phyloP scores from a whole-genome alignment of 1,140 invertebrate species.

The Diorhabda elongata region DNA sequence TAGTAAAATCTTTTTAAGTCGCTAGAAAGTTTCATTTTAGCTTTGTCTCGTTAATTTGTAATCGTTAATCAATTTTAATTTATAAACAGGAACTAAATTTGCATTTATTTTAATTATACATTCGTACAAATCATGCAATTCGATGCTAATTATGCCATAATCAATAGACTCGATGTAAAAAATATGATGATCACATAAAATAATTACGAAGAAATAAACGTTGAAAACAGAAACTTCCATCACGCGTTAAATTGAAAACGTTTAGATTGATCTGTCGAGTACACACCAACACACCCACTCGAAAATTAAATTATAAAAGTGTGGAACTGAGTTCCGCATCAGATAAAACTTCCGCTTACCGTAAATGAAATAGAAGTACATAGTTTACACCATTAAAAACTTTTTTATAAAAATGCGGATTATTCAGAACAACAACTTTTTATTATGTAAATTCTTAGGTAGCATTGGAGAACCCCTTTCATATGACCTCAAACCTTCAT shows the following conservation, averaged over 20 bases:
- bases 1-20: no score
- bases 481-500: no score
- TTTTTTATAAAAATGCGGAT: background rate
- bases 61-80: no score
- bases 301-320: conserved; percentile 17
- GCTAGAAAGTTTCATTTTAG: no score
- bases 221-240: conserved; percentile 1
- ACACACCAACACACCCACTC: background rate
- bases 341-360: conserved; percentile 1
- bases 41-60: no score
- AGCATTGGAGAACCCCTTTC: no score
- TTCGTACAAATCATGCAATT: no score
- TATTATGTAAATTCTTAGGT: no score
- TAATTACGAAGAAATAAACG: background rate
- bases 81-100: no score
- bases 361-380: background rate
- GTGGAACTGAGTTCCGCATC: background rate
- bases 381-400: conserved; percentile 3
- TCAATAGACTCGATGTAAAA: background rate
- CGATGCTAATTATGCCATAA: no score
- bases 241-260: conserved; percentile 2
- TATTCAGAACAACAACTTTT: no score
- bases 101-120: no score
- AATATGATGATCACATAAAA: background rate
- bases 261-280: conserved; percentile 2